Percentiles rank a stretch among this genome's conserved stretches.
phyloP scores from a whole-genome alignment of 2,797 vertebrate genomes.

The Sparus aurata region DNA sequence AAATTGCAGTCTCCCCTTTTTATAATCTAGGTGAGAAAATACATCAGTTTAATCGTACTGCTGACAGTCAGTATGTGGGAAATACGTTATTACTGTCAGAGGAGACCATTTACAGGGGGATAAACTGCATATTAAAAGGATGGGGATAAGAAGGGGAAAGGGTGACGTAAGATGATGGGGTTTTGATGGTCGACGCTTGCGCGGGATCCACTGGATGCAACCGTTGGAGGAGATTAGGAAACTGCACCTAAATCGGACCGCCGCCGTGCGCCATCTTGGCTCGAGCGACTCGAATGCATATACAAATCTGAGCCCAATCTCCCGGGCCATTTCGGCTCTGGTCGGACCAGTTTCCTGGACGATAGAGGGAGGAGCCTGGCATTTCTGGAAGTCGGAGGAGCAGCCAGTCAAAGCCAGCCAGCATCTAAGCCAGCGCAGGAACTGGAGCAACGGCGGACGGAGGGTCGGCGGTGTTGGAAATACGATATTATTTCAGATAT shows the following conservation, averaged over 20 bases:
- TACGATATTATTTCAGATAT: conserved; percentile 48
- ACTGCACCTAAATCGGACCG: conserved; percentile 70
- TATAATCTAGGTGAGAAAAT: not conserved
- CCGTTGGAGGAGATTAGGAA: conserved; percentile 80
- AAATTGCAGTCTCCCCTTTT: not conserved
- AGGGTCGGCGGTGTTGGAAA: conserved; percentile 50
- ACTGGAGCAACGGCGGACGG: conserved; percentile 70
- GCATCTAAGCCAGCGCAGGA: conserved; percentile 75
- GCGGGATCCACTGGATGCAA: conserved; percentile 66
- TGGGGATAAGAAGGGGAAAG: conserved; percentile 56
- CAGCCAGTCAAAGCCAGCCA: conserved; percentile 78
- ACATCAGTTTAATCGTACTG: not conserved
- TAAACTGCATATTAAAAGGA: conserved; percentile 47
- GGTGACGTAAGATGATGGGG: conserved; percentile 83
- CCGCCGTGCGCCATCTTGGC: conserved; percentile 81
- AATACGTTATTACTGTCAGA: not conserved
- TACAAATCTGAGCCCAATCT: not conserved
- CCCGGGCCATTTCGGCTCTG: conserved; percentile 68
- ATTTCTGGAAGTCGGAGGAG: conserved; percentile 83
- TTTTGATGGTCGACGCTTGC: conserved; percentile 73
- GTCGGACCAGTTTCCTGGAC: conserved; percentile 77
- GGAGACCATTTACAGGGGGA: conserved; percentile 10
- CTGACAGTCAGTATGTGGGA: not conserved
- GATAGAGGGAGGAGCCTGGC: conserved; percentile 83
- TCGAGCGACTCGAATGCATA: conserved; percentile 35